Evolutionary conservation across 1,140 invertebrate species (phyloP), one percentile per base, ranked within the genome.

Genomic region (Sinella curviseta): DNA sequence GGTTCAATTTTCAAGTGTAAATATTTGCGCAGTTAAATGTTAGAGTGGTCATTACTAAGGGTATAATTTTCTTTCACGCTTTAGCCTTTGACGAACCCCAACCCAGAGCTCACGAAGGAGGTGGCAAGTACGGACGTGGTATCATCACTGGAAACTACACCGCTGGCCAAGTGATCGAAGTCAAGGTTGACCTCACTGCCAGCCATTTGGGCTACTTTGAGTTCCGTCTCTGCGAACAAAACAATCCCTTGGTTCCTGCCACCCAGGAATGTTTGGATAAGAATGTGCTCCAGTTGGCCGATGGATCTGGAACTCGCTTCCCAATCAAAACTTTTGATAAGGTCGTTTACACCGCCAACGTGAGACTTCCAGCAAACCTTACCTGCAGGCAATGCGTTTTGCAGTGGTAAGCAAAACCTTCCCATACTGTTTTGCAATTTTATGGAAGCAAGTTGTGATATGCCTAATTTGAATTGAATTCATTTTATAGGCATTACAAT

Each of bases 191-290:
- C 33, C 81, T 87, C 8, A 87, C 86, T 0, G 85, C 86, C n/a
- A 85, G 85, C 80, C 87, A 87, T 76, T 34, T 78, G 36, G 88
- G 74, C 2, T 75, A 75, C 74, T 75, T 88, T 77, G 86, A 89
- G 82, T 88, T 89, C 82, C 84, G 85, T 74, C 65, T 89, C 0
- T 89, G 88, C 80, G 86, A 88, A 14, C 84, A 86, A 76, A 87
- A 87, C 80, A 83, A 86, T 78, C 83, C 82, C 1, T 14, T 70
- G 26, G 70, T 74, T 4, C 84, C 86, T 1, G 84, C 85, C 17
- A 84, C 82, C 12, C 82, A 87, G 55, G 81, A 84, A 35, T 87
- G 86, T 65, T 81, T 87, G 1, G 85, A 87, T 74, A 65, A 85
- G 55, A 78, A 86, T 78, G 65, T 84, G 2, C 80, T 87, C 1